Evolutionary conservation across 2,797 vertebrate genomes (phyloP).

Genomic region (Fratercula arctica): DNA sequence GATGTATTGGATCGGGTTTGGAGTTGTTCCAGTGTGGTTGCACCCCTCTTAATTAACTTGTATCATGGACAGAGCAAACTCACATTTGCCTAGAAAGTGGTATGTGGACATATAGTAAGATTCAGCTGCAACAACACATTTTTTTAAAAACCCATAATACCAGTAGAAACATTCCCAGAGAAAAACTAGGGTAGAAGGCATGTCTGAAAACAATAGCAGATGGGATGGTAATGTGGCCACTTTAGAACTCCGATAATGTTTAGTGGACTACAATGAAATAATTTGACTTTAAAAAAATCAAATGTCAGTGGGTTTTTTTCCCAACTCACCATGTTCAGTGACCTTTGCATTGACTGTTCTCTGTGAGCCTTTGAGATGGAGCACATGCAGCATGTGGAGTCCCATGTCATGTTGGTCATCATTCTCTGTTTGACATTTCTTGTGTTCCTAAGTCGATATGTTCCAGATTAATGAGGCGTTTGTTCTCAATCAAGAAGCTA

Average conservation of each 20-base stretch:
- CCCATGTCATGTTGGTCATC: slow-evolving; percentile 67
- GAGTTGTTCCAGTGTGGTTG: background rate
- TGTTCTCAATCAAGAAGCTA: slow-evolving; percentile 79
- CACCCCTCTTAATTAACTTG: background rate
- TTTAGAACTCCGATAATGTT: background rate
- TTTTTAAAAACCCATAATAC: background rate
- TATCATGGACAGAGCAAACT: background rate
- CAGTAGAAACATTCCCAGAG: background rate
- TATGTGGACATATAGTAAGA: background rate
- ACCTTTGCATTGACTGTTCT: slow-evolving; percentile 41
- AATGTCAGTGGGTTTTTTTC: slow-evolving; percentile 40
- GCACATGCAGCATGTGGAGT: slow-evolving; percentile 41
- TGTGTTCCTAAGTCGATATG: slow-evolving; percentile 71
- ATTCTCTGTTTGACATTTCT: slow-evolving; percentile 73
- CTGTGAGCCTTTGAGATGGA: slow-evolving; percentile 31
- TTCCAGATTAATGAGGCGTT: slow-evolving; percentile 82
- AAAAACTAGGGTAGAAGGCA: background rate
- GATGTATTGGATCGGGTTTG: background rate
- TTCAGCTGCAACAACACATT: background rate
- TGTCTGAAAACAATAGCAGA: background rate
- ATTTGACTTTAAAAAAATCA: slow-evolving; percentile 16
- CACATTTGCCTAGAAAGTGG: background rate
- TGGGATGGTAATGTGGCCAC: background rate
- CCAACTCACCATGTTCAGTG: slow-evolving; percentile 7
- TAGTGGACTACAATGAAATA: background rate